Evolutionary conservation across 2,797 vertebrate genomes (phyloP).

Genomic region (Mormyrus hasselquistii): DNA sequence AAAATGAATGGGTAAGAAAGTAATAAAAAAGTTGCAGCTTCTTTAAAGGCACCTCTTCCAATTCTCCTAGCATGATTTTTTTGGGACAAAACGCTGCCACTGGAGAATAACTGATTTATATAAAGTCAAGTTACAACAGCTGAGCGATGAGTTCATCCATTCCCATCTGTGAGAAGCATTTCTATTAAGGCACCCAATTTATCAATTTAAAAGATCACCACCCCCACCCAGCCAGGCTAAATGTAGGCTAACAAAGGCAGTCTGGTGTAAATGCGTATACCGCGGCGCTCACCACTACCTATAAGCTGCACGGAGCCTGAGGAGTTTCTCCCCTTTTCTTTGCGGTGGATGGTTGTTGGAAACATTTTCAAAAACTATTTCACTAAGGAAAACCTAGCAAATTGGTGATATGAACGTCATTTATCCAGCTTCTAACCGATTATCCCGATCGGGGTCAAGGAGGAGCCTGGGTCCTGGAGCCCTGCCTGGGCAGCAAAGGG

Average conservation of each 20-base stretch:
- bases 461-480: neutral
- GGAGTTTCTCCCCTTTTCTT: neutral
- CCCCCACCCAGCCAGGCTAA: constrained; percentile 32
- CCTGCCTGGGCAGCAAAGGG: neutral
- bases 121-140: constrained; percentile 45
- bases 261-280: constrained; percentile 29
- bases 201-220: constrained; percentile 61
- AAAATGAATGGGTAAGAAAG: constrained; percentile 47
- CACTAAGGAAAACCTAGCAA: neutral
- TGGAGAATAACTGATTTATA: constrained; percentile 50
- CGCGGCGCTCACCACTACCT: neutral
- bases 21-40: constrained; percentile 59
- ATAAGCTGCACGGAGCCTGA: neutral
- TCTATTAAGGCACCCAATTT: constrained; percentile 67
- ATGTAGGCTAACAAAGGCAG: constrained; percentile 51
- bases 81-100: constrained; percentile 47
- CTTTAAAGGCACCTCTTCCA: constrained; percentile 45
- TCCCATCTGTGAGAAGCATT: constrained; percentile 64
- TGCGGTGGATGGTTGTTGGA: neutral
- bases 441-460: neutral
- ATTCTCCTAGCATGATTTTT: constrained; percentile 32
- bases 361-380: neutral
- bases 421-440: neutral
- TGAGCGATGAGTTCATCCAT: constrained; percentile 65
- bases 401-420: neutral